Conservation (phyloP, 35 echinoderm and acorn worm species). For the Heliocidaris tuberculata region DNA sequence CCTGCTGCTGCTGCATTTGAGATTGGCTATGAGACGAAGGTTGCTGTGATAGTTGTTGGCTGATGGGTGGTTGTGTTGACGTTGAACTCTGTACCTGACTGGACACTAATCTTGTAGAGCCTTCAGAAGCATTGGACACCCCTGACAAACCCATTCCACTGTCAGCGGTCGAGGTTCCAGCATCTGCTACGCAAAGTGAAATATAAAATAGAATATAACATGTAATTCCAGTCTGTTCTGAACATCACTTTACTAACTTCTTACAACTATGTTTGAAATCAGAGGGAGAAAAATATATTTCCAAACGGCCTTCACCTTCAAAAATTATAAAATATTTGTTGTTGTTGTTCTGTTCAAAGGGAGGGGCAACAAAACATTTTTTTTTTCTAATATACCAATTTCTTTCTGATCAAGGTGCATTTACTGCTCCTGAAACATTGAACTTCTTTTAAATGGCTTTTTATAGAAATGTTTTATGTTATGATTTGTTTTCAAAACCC, state of each 20-base stretch:
- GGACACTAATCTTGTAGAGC: constrained; percentile 22
- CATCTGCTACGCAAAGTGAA: background rate
- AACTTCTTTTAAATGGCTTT: too few relatives aligned
- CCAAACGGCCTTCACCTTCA: background rate
- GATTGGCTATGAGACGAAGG: constrained; percentile 45
- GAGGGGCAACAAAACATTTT: too few relatives aligned
- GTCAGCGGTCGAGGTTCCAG: constrained; percentile 49
- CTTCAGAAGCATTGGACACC: constrained; percentile 37
- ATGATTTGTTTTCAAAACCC: too few relatives aligned
- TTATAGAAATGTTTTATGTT: too few relatives aligned
- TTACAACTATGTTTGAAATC: background rate
- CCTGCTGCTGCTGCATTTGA: constrained; percentile 55
- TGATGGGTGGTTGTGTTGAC: background rate
- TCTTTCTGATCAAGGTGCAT: too few relatives aligned
- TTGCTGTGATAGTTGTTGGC: constrained; percentile 31
- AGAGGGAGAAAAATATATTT: background rate
- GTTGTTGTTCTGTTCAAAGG: background rate
- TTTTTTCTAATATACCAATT: too few relatives aligned
- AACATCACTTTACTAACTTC: background rate
- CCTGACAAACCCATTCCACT: constrained; percentile 59
- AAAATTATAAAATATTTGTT: background rate
- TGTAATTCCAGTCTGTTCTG: too few relatives aligned
- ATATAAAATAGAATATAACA: background rate
- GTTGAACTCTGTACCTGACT: constrained; percentile 43
- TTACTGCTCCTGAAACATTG: too few relatives aligned